Percentiles rank a stretch among this genome's conserved stretches.
These are phyloP conservation scores for Poecilia latipinna DNA, from an alignment of 2,113 vertebrate genomes.

Conservation along the genomic window DNA sequence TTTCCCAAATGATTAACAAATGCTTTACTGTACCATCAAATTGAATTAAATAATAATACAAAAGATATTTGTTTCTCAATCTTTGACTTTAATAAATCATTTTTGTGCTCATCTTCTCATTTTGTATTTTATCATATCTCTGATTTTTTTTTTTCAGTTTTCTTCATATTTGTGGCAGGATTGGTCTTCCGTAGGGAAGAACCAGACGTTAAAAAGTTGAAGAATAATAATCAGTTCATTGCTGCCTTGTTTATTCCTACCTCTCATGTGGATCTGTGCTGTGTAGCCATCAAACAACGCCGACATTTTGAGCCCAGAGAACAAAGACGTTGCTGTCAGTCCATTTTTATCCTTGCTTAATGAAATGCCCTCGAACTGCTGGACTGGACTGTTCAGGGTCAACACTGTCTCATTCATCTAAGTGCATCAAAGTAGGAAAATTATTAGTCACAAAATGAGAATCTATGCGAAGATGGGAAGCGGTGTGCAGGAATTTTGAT, in stretches of 20 bases:
- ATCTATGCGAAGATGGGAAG: background rate
- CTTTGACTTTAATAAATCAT: too few species aligned
- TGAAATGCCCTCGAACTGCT: background rate
- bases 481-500: background rate
- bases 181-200: too few species aligned
- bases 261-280: background rate
- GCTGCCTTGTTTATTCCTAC: background rate
- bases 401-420: background rate
- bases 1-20: too few species aligned
- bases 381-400: background rate
- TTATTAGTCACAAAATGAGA: background rate
- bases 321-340: background rate
- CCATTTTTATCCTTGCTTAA: conserved; percentile 8
- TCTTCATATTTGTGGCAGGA: too few species aligned
- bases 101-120: too few species aligned
- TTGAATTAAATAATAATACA: too few species aligned
- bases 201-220: too few species aligned
- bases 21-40: too few species aligned
- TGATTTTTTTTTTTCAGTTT: too few species aligned
- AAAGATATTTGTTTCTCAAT: too few species aligned
- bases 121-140: background rate
- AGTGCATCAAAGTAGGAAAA: background rate
- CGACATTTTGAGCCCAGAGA: background rate
- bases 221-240: background rate
- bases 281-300: conserved; percentile 26